phyloP scores from a whole-genome alignment of 1,140 invertebrate genomes.

The Cydia pomonella region DNA sequence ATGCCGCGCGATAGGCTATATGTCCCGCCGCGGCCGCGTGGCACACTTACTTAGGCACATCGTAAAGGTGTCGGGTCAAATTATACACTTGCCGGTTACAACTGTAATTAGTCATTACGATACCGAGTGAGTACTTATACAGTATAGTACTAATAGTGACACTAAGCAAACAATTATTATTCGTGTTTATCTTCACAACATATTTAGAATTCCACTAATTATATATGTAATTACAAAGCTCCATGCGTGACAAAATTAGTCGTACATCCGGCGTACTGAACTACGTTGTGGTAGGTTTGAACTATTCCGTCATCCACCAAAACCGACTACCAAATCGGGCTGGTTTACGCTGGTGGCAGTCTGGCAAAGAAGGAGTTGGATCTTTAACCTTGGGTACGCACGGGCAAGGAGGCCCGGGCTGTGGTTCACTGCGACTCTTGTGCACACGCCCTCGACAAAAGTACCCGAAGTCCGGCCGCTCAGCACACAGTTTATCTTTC shows the following conservation, averaged over 20 bases:
- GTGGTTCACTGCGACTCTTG: conserved; percentile 81
- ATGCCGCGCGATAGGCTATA: background rate
- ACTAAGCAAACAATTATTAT: conserved; percentile 1
- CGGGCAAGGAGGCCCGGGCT: conserved; percentile 78
- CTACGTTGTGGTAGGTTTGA: background rate
- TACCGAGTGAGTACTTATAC: background rate
- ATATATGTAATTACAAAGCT: conserved; percentile 4
- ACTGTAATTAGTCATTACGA: background rate
- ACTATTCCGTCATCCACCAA: conserved; percentile 67
- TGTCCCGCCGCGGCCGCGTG: background rate
- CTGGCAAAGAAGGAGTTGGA: conserved; percentile 83
- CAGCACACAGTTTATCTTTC: conserved; percentile 89
- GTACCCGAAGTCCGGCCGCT: conserved; percentile 92
- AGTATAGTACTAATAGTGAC: background rate
- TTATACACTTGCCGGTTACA: background rate
- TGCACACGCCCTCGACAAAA: conserved; percentile 90
- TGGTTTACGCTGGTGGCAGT: conserved; percentile 80
- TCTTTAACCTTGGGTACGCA: conserved; percentile 74
- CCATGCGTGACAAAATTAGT: conserved; percentile 1
- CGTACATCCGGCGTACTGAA: background rate
- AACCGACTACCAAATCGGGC: conserved; percentile 83
- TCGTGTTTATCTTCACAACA: background rate
- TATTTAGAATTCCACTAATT: background rate
- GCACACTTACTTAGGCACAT: background rate
- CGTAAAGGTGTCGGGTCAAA: background rate